A percentile compares a stretch with the other conserved stretches of the same genome.
phyloP scores from a whole-genome alignment of 2,888 invertebrate species.

The Chouioia cunea region DNA sequence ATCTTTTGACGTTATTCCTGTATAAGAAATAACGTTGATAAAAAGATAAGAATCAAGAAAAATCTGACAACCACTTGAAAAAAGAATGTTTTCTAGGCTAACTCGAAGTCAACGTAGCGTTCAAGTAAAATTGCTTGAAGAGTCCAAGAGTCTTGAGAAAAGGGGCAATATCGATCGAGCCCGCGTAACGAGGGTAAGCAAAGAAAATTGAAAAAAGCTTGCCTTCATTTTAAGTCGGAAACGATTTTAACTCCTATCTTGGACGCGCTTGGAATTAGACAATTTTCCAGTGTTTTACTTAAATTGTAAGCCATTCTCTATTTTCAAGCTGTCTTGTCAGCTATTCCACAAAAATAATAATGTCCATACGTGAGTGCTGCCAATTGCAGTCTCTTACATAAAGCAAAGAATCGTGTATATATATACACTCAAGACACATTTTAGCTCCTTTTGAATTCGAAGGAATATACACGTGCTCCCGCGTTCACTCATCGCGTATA shows the following conservation, averaged over 20 bases:
- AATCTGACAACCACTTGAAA: too few species aligned
- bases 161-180: constrained; percentile 30
- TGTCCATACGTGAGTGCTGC: too few species aligned
- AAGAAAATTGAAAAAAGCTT: constrained; percentile 39
- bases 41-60: too few species aligned
- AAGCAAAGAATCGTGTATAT: too few species aligned
- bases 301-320: too few species aligned
- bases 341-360: too few species aligned
- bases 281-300: neutral
- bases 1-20: too few species aligned
- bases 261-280: constrained; percentile 33
- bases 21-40: too few species aligned
- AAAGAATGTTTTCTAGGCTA: neutral
- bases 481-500: neutral
- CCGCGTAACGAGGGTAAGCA: constrained; percentile 30
- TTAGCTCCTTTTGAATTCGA: too few species aligned
- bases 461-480: neutral
- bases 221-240: constrained; percentile 22
- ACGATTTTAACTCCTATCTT: constrained; percentile 29
- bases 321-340: too few species aligned
- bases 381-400: neutral
- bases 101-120: constrained; percentile 6
- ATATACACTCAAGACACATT: too few species aligned
- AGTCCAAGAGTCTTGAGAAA: neutral
- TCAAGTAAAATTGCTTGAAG: neutral